A percentile compares a stretch with the other conserved stretches of the same genome.
Conservation (phyloP, 23 tunicate genomes). For the Botrylloides violaceus region DNA sequence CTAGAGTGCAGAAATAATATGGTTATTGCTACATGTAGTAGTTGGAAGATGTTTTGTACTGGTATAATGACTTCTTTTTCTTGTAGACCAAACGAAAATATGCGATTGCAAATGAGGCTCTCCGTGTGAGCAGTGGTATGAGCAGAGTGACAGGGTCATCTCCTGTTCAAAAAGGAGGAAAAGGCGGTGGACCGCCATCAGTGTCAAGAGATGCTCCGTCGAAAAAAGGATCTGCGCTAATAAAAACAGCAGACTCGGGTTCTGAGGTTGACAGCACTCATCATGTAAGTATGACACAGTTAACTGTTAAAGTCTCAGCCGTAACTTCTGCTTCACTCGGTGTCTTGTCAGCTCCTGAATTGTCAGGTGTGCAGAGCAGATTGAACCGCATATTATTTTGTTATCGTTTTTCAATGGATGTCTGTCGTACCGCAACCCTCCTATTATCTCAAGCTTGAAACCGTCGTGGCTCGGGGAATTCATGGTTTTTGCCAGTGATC, state of each 20-base stretch:
- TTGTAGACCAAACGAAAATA: conserved; percentile 53
- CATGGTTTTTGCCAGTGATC: no score
- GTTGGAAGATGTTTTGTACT: background rate
- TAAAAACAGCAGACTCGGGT: conserved; percentile 42
- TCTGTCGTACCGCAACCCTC: no score
- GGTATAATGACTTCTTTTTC: background rate
- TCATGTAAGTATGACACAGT: no score
- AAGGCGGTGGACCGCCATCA: conserved; percentile 7
- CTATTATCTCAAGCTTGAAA: no score
- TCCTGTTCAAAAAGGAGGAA: conserved; percentile 70
- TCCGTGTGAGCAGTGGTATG: conserved; percentile 63
- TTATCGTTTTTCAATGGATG: no score
- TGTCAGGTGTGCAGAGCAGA: no score
- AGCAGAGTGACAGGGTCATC: conserved; percentile 80
- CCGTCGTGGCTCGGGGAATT: no score
- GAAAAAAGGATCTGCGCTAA: conserved; percentile 67
- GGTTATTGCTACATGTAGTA: background rate
- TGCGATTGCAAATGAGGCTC: conserved; percentile 45
- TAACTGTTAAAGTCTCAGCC: no score
- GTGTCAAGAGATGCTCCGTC: conserved; percentile 29
- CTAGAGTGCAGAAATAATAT: background rate
- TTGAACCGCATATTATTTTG: no score
- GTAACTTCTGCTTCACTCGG: no score
- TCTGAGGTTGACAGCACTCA: conserved; percentile 45
- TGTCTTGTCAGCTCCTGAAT: no score